Evolutionary conservation across 2,888 invertebrate species (phyloP).

Genomic region (Strigamia maritima): DNA sequence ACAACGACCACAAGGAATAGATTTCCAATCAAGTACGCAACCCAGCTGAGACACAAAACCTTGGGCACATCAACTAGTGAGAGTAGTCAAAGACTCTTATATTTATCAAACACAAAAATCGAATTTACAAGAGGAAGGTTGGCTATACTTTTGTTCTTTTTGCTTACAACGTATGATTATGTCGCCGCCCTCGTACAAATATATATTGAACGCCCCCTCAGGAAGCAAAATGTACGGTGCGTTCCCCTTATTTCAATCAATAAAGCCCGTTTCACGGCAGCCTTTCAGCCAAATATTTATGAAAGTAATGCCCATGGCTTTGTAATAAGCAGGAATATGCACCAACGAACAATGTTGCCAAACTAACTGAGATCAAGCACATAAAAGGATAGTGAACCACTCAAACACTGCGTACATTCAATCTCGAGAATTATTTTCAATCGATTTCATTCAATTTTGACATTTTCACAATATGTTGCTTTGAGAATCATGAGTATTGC

Average conservation of each 20-base stretch:
- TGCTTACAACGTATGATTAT: neutral
- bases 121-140: neutral
- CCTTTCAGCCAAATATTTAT: slow-evolving; percentile 20
- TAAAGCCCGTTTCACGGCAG: slow-evolving; percentile 5
- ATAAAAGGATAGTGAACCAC: neutral
- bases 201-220: neutral
- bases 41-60: slow-evolving; percentile 16
- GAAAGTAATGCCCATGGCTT: neutral
- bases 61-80: neutral
- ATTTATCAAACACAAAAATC: slow-evolving; percentile 3
- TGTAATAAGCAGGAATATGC: slow-evolving; percentile 14
- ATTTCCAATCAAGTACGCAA: slow-evolving; percentile 20
- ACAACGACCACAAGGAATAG: slow-evolving; percentile 29
- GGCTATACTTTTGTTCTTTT: neutral
- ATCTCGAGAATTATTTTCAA: neutral
- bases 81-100: neutral
- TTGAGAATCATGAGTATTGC: too few species aligned
- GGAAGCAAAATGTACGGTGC: slow-evolving; percentile 3
- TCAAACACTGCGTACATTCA: neutral
- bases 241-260: slow-evolving; percentile 14
- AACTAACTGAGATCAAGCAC: neutral
- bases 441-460: neutral
- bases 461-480: too few species aligned
- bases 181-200: neutral
- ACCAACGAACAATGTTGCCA: neutral